Percentiles rank a stretch among this genome's conserved stretches.
These are phyloP conservation scores for Eristalis pertinax DNA, from an alignment of 2,888 invertebrate species.

Conservation along the genomic window DNA sequence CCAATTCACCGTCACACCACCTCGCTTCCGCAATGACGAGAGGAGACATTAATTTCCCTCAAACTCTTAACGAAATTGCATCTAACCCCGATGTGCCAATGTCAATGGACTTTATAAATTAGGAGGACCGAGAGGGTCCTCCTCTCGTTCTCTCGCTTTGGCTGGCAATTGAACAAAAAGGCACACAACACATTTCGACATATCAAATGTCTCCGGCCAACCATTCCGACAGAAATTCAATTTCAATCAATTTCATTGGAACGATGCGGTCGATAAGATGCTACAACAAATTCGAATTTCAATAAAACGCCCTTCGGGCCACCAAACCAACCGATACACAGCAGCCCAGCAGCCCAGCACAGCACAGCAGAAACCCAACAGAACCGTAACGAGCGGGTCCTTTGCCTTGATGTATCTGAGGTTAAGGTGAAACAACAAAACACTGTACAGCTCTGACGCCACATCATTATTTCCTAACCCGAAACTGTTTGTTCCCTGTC, in stretches of 20 bases:
- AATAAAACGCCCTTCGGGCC: slow-evolving; percentile 54
- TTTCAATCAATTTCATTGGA: slow-evolving; percentile 72
- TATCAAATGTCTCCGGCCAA: slow-evolving; percentile 68
- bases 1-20: slow-evolving; percentile 1
- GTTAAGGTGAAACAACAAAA: slow-evolving; percentile 71
- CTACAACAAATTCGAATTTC: slow-evolving; percentile 65
- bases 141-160: not conserved
- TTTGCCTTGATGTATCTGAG: slow-evolving; percentile 62
- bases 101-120: slow-evolving; percentile 45
- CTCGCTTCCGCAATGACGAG: not conserved
- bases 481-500: slow-evolving; percentile 68
- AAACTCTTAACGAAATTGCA: slow-evolving; percentile 44
- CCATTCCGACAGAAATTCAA: slow-evolving; percentile 69
- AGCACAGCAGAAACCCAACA: not conserved
- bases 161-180: slow-evolving; percentile 18
- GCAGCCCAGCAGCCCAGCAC: not conserved
- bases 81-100: slow-evolving; percentile 48
- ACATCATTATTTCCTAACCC: slow-evolving; percentile 70
- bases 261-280: slow-evolving; percentile 70
- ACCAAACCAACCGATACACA: not conserved
- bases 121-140: not conserved
- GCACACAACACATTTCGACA: slow-evolving; percentile 50
- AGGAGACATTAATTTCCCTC: slow-evolving; percentile 20
- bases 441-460: slow-evolving; percentile 48
- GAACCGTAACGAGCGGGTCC: slow-evolving; percentile 23